Evolutionary conservation across 2,888 invertebrate genomes (phyloP), one percentile per base, ranked within the genome.

Genomic region (Nymphalis polychloros): DNA sequence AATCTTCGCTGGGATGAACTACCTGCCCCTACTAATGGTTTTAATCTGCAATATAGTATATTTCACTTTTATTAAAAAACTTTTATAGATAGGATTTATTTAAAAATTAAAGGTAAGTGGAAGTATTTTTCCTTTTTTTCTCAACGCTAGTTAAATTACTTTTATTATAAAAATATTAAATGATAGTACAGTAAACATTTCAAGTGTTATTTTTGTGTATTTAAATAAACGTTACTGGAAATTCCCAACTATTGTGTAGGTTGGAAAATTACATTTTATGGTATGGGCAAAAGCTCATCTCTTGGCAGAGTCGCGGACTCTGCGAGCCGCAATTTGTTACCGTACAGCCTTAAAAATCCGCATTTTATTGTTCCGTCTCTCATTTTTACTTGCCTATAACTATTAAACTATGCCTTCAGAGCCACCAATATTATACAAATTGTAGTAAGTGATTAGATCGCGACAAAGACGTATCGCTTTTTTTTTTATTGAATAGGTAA

Each of bases 291-390:
- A 71, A 78, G 80, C 83, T 86, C 86, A 85, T 86, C 86, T 86
- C 81, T 77, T 79, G 76, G 80, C 82, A 81, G 81, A 77, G 82
- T 83, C 81, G 84, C 81, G 84, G 84, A 81, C 80, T 82, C 80
- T 83, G 77, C 80, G 78, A 82, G 83, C 84, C 84, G 86, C 89
- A 90, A 91, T 90, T 91, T 90, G 90, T 89, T 88, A 86, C 77
- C 84, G 83, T 82, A 87, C 84, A 87, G 85, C 87, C 88, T 90
- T 90, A 89, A 90, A 91, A 91, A 90, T 88, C 87, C 89, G 78
- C 87, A 88, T 90, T 90, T 89, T 90, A 90, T 88, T 89, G 89
- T 88, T 84, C 85, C 84, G 82, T 82, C 84, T 81, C 84, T 87
- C 87, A 85, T 87, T 87, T 85, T 82, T 84, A 80, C 83, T 86